These are phyloP conservation scores for Manacus vitellinus DNA, from an alignment of 2,113 vertebrate genomes.

Conservation along the genomic window DNA sequence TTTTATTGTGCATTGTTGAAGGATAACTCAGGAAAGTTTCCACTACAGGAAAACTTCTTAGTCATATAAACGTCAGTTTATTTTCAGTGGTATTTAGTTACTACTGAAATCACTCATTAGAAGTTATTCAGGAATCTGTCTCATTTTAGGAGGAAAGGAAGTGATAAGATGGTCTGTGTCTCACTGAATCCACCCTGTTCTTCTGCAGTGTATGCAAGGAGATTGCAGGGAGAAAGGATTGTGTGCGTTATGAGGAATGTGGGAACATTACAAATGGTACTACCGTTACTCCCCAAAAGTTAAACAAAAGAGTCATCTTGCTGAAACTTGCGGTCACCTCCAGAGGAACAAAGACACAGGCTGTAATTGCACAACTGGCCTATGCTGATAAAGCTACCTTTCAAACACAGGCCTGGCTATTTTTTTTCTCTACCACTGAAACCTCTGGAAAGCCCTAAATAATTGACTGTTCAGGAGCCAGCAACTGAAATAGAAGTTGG, in stretches of 20 bases:
- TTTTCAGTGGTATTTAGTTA: background rate
- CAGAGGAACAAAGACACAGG: background rate
- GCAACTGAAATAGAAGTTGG: slow-evolving; percentile 61
- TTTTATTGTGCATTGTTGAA: background rate
- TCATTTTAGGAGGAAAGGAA: background rate
- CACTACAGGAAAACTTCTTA: background rate
- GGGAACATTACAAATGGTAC: background rate
- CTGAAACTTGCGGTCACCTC: background rate
- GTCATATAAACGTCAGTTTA: too few relatives aligned
- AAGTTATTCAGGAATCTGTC: background rate
- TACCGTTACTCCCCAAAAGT: background rate
- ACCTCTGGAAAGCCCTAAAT: slow-evolving; percentile 69
- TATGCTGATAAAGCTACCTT: slow-evolving; percentile 34
- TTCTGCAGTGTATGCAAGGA: background rate
- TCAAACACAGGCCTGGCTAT: background rate
- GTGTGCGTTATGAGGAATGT: background rate
- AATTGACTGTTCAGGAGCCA: slow-evolving; percentile 72
- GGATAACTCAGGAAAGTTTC: background rate
- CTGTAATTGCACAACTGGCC: background rate
- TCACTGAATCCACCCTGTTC: background rate
- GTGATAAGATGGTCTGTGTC: background rate
- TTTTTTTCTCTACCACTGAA: slow-evolving; percentile 29
- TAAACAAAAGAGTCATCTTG: background rate
- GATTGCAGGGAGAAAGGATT: background rate
- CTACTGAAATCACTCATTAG: background rate